Evolutionary conservation across 2,888 invertebrate species (phyloP), one percentile per base, ranked within the genome.

Genomic region (Monoplex corrugatus): DNA sequence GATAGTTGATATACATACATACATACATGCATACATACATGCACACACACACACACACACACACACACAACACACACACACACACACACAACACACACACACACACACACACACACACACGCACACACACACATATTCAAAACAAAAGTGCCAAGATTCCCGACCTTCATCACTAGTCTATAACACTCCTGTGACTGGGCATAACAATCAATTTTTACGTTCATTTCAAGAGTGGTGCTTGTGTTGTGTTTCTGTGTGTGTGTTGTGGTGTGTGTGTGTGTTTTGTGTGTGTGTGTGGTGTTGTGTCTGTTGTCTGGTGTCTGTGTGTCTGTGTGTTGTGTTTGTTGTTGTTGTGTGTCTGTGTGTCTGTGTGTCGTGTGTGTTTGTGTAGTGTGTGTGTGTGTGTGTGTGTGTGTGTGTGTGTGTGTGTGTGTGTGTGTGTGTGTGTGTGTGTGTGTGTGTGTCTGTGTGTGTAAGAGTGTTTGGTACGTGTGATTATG

Each of bases 351-450:
- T 23, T 23, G 63, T 1, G 63, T 23, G 63, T 5, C 28, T 1
- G 63, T 1, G 50, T 50, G 16, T 19, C 16, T 50, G 50, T 50
- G 13, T n/a, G n/a, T n/a, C n/a, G n/a, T 63, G 63, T 23, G 63
- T 23, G 63, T 63, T 23, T 23, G 63, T 63, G 63, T 63, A 23
- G 8, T 8, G 50, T 8, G 50, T 8, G 50, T 50, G 50, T 8
- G 63, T 63, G 23, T 63, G 63, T 63, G 63, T 63, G 63, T 63
- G 63, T 63, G 63, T 63, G 63, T 3, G 63, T 63, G 63, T 63
- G 63, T 63, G 63, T 63, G 63, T 63, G 63, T 63, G 63, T 63
- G 63, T 63, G 63, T 63, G 63, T 63, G 63, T 63, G 63, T 63
- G 63, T 63, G 63, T 5, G 63, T 63, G 16, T 1, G 63, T 23